Evolutionary conservation across 2,113 vertebrate genomes (phyloP), one percentile per base, ranked within the genome.

Genomic region (Pomatostomus ruficeps): DNA sequence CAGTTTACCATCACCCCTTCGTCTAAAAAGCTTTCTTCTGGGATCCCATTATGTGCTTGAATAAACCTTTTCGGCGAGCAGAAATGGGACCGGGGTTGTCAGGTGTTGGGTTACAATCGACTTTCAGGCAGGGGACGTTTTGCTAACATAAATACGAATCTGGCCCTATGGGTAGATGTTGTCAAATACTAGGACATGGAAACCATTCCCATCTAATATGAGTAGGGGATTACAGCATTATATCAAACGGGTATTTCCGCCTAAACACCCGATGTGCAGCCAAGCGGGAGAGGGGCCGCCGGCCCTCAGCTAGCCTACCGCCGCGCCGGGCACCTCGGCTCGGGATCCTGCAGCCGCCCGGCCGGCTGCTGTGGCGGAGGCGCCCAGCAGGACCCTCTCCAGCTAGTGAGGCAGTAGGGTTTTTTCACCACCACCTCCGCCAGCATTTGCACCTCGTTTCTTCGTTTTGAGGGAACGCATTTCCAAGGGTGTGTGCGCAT

Each of bases 21-120:
- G 98, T 98, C 98, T 98, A 97, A 98, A 98, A 99, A 97, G 98
- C 98, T 97, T 98, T 98, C 98, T 98, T 95, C 98, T 98, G 97
- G 89, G 98, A 99, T 99, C 99, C 98, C 98, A 99, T 99, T 98
- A 99, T 98, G 98, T 99, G 99, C 99, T 99, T 99, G 98, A 99
- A 99, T 99, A 99, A 99, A 99, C 98, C 99, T 98, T 99, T 99
- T 99, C 98, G 98, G 96, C 98, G 91, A 97, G 96, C 95, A 98
- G 98, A 98, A 99, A 98, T 97, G 98, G 98, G 98, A 97, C 97
- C 80, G 91, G 97, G 97, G 96, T 97, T 98, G 98, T 99, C 98
- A 98, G 98, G 98, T 99, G 98, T 99, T 98, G 97, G 98, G 98
- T 99, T 99, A 99, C 99, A 98, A 98, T 98, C 98, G 98, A 98